phyloP scores from a whole-genome alignment of 1,140 invertebrate species.

The Drosophila nebulosa region DNA sequence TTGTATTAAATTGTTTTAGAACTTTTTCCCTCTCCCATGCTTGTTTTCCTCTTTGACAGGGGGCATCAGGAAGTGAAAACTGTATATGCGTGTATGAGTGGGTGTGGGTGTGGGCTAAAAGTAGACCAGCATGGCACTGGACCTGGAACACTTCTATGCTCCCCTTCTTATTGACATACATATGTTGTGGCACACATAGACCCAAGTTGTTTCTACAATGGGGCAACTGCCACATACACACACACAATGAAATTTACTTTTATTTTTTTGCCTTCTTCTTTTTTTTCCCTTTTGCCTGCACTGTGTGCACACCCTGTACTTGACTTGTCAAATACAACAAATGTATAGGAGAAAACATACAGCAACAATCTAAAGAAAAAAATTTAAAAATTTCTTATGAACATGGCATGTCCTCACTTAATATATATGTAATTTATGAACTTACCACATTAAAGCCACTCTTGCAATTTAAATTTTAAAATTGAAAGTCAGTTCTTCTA shows the following conservation, averaged over 20 bases:
- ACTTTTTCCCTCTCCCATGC: conserved; percentile 3
- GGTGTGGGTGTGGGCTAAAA: conserved; percentile 36
- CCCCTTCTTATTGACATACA: conserved; percentile 61
- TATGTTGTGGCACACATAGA: conserved; percentile 31
- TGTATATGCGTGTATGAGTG: background rate
- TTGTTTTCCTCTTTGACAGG: background rate
- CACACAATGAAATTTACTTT: conserved; percentile 33
- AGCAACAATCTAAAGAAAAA: background rate
- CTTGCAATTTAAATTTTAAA: background rate
- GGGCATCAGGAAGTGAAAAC: conserved; percentile 27
- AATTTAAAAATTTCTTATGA: background rate
- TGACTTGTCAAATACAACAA: conserved; percentile 63
- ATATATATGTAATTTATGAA: background rate
- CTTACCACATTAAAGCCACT: background rate
- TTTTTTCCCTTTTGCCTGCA: background rate
- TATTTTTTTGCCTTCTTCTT: background rate
- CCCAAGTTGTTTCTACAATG: conserved; percentile 21
- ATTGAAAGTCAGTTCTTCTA: background rate
- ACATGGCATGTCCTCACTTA: background rate
- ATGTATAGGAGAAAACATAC: conserved; percentile 4
- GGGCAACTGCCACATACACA: conserved; percentile 17
- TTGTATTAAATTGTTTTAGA: conserved; percentile 76
- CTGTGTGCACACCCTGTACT: conserved; percentile 40
- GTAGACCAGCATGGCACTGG: conserved; percentile 44
- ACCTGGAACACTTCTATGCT: conserved; percentile 30